Evolutionary conservation across 1,140 invertebrate species (phyloP).

Genomic region (Ganaspis sp.): DNA sequence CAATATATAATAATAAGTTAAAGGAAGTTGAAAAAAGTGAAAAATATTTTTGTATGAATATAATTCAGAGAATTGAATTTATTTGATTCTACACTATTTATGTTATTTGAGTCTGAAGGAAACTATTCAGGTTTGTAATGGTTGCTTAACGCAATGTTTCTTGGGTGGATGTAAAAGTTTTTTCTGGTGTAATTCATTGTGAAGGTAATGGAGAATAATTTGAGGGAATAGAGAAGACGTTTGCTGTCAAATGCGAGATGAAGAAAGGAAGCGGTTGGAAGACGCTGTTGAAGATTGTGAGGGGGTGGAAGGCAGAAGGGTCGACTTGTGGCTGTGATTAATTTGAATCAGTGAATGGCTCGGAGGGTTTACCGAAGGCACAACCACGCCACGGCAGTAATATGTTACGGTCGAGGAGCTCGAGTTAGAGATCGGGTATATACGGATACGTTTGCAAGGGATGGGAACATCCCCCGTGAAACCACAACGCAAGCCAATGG

Average conservation of each 20-base stretch:
- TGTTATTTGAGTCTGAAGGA: too few relatives aligned
- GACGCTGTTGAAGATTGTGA: background rate
- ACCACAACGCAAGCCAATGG: conserved; percentile 68
- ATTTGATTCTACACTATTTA: too few relatives aligned
- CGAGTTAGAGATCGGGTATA: conserved; percentile 47
- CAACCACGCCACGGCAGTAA: conserved; percentile 55
- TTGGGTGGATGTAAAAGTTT: background rate
- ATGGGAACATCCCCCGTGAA: conserved; percentile 69
- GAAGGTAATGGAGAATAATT: background rate
- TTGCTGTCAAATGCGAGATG: conserved; percentile 14
- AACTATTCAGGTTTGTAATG: too few relatives aligned
- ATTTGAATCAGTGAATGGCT: conserved; percentile 76
- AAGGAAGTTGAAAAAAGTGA: too few relatives aligned
- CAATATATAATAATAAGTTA: too few relatives aligned
- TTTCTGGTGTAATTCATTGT: background rate
- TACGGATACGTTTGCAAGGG: conserved; percentile 63
- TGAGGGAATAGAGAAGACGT: background rate
- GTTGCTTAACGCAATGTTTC: too few relatives aligned
- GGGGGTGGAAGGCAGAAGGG: conserved; percentile 45
- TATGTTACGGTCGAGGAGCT: conserved; percentile 59
- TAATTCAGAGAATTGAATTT: too few relatives aligned
- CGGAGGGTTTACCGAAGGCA: conserved; percentile 69
- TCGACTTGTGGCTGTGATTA: conserved; percentile 72
- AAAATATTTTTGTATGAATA: too few relatives aligned
- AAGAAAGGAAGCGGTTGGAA: conserved; percentile 6